Evolutionary conservation across 2,888 invertebrate species (phyloP).

Genomic region (Ophion obscuratus): DNA sequence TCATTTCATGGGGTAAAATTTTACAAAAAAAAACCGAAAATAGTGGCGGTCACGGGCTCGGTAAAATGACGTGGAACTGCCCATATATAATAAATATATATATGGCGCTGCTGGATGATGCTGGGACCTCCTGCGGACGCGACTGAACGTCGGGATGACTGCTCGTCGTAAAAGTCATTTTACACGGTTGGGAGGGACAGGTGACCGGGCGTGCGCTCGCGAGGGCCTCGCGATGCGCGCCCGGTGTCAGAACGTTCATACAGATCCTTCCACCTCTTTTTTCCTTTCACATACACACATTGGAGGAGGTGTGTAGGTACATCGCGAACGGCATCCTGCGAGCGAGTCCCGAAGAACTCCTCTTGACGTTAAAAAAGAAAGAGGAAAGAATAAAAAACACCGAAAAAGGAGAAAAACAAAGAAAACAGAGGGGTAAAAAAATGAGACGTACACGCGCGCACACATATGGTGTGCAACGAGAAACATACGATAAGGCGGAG

Average conservation of each 20-base stretch:
- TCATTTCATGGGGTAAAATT: too few species aligned
- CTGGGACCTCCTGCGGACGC: constrained; percentile 79
- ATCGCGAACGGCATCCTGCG: constrained; percentile 54
- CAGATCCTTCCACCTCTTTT: constrained; percentile 44
- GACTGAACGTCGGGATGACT: constrained; percentile 75
- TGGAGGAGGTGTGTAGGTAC: constrained; percentile 1
- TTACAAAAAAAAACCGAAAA: too few species aligned
- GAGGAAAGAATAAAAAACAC: neutral
- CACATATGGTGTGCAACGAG: constrained; percentile 49
- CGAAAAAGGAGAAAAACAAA: constrained; percentile 44
- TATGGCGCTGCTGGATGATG: constrained; percentile 50
- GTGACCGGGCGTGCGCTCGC: constrained; percentile 75
- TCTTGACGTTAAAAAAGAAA: constrained; percentile 47
- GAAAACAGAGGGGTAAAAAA: constrained; percentile 24
- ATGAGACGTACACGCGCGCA: constrained; percentile 47
- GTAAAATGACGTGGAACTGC: too few species aligned
- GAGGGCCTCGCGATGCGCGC: constrained; percentile 60
- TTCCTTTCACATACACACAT: neutral
- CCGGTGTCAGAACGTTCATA: constrained; percentile 62
- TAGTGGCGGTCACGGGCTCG: too few species aligned
- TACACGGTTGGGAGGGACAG: constrained; percentile 79
- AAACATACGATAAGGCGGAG: constrained; percentile 52
- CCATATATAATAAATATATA: neutral
- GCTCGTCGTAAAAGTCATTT: constrained; percentile 82
- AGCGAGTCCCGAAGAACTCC: constrained; percentile 39